Evolutionary conservation across 2,113 vertebrate genomes (phyloP), one percentile per base, ranked within the genome.

Genomic region (Rhinoptilus africanus): DNA sequence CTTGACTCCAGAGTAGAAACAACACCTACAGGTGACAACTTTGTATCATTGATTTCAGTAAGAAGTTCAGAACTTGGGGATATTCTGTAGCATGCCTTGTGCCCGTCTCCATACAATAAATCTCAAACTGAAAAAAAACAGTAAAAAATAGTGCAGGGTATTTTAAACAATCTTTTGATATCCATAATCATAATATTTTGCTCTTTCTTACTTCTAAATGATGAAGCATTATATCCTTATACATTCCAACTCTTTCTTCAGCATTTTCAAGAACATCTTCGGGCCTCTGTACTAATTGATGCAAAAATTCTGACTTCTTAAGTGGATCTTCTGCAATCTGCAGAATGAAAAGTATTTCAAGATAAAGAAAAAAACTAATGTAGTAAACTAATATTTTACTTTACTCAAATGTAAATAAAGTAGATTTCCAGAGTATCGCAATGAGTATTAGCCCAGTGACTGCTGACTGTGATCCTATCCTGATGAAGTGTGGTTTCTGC

Each of bases 191-290:
- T 63, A 72, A 27, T 27, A 18, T 64, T 93, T 72, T 27, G 34
- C 6, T 71, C 89, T 43, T 76, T 85, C 98, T 98, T 98, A 99
- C 99, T 98, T 99, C 98, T 92, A 99, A 96, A 92, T 92, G 97
- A 92, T 20, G 97, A 68, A 99, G 98, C 88, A 99, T 47, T 37
- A 53, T 98, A 30, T 99, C 96, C 75, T 98, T 99, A 94, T 99
- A 99, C 7, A 80, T 92, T 76, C 81, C 79, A 91, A 99, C 86
- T 91, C 88, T 97, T 34, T 66, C 50, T 34, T 98, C 76, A 22
- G 97, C 77, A 72, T 99, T 99, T 96, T 97, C 97, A 60, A 97
- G 79, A 60, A 97, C 91, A 96, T 99, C 98, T 84, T 99, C 99
- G 73, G 98, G 98, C 71, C 96, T 97, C 92, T 98, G 98, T 43